Base-by-base conservation (phyloP, 2,888 invertebrate genomes). In the Lepidonotus clava region DNA sequence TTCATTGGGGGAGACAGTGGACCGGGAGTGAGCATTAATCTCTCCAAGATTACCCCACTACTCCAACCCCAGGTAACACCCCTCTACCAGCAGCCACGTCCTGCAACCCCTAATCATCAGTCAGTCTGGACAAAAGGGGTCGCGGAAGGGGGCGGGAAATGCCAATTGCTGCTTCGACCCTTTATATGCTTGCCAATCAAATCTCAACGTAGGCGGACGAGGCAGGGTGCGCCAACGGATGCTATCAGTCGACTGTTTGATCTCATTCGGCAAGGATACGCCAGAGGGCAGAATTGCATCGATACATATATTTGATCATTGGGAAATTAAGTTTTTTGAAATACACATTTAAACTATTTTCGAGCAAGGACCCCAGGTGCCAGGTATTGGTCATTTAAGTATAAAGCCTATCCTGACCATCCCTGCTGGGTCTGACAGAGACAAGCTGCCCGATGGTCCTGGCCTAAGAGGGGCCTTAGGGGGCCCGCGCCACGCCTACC, bases 181-280 rank as follows among this genome's bases (percentile, higher is more conserved):
- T 32, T 28, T 32, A 32, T 32, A 11, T 32, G 5, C 28, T 61
- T 32, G 28, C 61, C 61, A 61, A 6, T 61, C 61, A 61, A 32
- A 24, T 11, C 61, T 61, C 11, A 61, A 61, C 32, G 24, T n/a
- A n/a, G n/a, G n/a, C n/a, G n/a, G 18, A 18, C 18, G 61, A 28
- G 28, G 61, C 24, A 61, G 61, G 28, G 28, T 32, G 24, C 32
- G 61, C 28, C 61, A 61, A 61, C n/a, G n/a, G n/a, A n/a, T n/a
- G n/a, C 53, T 32, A 18, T 28, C 28, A 61, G 61, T 24, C 61
- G 24, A 18, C 61, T 28, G 53, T 2, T 53, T 53, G 61, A 32
- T 11, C 61, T 61, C 61, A 61, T 61, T 61, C 61, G 28, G 28
- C 28, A 61, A 32, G 61, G 28, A 61, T 61, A 61, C 61, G 61